phyloP scores from a whole-genome alignment of 2,888 invertebrate genomes.

The Calameuta idolon region DNA sequence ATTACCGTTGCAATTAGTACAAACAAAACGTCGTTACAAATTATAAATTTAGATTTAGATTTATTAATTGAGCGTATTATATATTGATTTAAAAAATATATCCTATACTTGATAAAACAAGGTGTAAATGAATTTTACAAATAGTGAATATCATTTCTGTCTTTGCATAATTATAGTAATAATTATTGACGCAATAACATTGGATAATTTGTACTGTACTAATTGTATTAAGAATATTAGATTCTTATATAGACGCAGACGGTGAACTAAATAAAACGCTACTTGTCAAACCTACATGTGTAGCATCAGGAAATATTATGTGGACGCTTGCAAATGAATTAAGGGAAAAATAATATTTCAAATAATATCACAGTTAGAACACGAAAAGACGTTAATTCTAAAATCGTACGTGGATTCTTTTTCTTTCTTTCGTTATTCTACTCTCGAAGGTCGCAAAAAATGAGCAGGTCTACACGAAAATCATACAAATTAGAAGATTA shows the following conservation, averaged over 20 bases:
- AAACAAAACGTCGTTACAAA: not conserved
- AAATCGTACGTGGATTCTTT: not conserved
- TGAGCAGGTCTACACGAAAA: not conserved
- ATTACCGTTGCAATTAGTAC: not conserved
- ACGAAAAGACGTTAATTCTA: not conserved
- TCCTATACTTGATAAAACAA: not conserved
- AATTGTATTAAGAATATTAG: not conserved
- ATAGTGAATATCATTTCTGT: not conserved
- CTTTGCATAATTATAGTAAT: not conserved
- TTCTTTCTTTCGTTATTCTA: not conserved
- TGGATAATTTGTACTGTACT: not conserved
- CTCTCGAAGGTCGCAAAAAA: not conserved
- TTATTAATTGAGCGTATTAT: not conserved
- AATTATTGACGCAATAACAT: not conserved
- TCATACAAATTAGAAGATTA: not conserved
- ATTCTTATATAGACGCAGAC: not conserved
- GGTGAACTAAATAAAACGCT: not conserved
- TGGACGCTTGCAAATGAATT: too few relatives aligned
- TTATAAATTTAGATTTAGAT: not conserved
- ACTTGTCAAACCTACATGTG: not conserved
- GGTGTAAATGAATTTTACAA: not conserved
- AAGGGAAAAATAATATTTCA: not conserved
- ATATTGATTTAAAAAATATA: not conserved
- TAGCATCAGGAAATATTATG: too few relatives aligned
- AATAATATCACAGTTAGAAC: not conserved